Evolutionary conservation across 2,113 vertebrate species (phyloP), one percentile per base, ranked within the genome.

Genomic region (Spea bombifrons): DNA sequence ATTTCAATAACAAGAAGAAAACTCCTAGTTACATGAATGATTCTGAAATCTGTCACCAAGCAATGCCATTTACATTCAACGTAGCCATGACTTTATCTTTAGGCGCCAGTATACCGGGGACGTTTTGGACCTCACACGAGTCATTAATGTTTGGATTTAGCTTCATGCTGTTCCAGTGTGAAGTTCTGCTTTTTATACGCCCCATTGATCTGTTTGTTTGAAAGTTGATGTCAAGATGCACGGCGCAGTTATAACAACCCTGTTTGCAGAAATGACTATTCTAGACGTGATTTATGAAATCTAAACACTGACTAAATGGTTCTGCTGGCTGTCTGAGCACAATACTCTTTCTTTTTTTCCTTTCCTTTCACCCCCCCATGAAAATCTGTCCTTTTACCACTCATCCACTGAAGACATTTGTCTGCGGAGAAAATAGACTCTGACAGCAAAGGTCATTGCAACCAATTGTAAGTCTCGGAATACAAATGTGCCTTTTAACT

Each of bases 391-490:
- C 75, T 87, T 59, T 83, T 83, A 70, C 85, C 83, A 70, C 67
- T 90, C 85, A 66, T 55, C 83, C 89, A 85, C 81, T 46, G 16
- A 44, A 85, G 85, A 81, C 84, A 85, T 90, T 89, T 88, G 85
- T 88, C 90, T 87, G 75, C 86, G 79, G 84, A 86, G 86, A 83
- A 86, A 88, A 89, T 67, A 81, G 57, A 86, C 57, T 83, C 83
- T 88, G 91, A 90, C 91, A 92, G 88, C 86, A 87, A 91, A 93
- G 91, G 92, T 93, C 90, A 85, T 48, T 0, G 82, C 15, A 81
- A 88, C 88, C 90, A 89, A 65, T 13, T 84, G 43, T 81, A 82
- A 84, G 83, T 86, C 53, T 66, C 82, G 0, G 89, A 89, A 90
- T 85, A 92, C 85, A 88, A 90, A 92, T 89, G 83, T 75, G 83